phyloP scores from a whole-genome alignment of 2,113 vertebrate genomes.

The Motacilla tschutschensis region DNA sequence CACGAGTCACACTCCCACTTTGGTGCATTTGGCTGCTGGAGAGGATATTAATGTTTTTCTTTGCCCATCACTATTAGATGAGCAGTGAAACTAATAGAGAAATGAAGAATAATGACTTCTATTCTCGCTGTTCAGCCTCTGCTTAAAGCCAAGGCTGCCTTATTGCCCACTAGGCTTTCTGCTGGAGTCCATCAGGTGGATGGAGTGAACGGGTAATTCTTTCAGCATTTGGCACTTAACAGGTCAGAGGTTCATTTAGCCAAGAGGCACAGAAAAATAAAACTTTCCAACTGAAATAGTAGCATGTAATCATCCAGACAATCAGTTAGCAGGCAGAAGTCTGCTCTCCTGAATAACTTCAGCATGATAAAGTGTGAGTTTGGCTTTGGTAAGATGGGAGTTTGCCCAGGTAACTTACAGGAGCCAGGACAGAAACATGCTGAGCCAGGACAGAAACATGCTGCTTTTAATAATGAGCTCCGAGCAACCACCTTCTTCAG shows the following conservation, averaged over 20 bases:
- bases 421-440: neutral
- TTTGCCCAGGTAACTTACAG: neutral
- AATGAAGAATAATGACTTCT: neutral
- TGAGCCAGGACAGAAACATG: neutral
- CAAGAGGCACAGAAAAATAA: constrained; percentile 1
- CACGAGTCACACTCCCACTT: neutral
- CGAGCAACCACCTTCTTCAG: neutral
- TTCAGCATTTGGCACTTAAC: constrained; percentile 1
- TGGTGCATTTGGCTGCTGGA: neutral
- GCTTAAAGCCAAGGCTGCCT: neutral
- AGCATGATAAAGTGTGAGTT: neutral
- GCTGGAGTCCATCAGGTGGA: neutral
- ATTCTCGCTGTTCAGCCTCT: neutral
- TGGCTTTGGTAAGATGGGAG: neutral
- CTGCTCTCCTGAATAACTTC: neutral
- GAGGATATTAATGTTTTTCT: constrained; percentile 10
- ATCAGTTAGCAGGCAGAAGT: neutral
- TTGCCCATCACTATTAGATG: neutral
- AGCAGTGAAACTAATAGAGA: constrained; percentile 8
- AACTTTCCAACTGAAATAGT: neutral
- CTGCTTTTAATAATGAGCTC: neutral
- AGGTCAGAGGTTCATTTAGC: constrained; percentile 18
- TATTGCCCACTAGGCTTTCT: neutral
- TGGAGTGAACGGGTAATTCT: neutral
- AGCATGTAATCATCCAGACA: neutral